Base-by-base conservation (phyloP, 2,797 vertebrate genomes). In the Betta splendens region DNA sequence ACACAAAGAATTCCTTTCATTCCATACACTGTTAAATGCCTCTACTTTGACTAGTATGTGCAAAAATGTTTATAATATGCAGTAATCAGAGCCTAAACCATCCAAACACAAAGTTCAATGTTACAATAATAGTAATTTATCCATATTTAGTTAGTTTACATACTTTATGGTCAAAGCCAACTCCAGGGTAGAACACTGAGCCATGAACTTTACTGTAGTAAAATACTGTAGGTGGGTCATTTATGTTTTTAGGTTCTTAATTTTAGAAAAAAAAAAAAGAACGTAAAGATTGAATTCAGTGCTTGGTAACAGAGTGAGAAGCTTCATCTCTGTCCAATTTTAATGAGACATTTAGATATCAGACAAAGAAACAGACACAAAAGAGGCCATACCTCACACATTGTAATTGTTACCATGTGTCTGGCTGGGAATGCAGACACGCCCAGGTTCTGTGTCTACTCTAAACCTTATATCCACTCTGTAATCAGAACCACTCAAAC, bases 381-480 rank as follows among this genome's bases (percentile, higher is more conserved):
- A 62, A 32, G 69, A 75, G 61, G 62, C 64, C 42, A 28, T 70
- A 44, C 77, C 80, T 72, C 77, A 73, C 82, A 70, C 46, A 48
- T 65, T 72, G 61, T 86, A 90, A 91, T 85, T 83, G 78, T 74
- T 83, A 67, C 87, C 87, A 85, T 87, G 74, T 80, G 87, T 83
- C 56, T 47, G 64, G 64, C 54, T 49, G 40, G 4, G 75, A 77
- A 78, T 25, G 52, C 55, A 77, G 84, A 67, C 86, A 89, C 85
- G 65, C 85, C 86, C 76, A 54, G 75, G 38, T 69, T 75, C 64
- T 59, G 46, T 46, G 64, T 76, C 75, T 73, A 29, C 80, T 76
- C 56, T 32, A 32, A 72, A 62, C 67, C 64, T 33, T 52, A 31
- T 45, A 71, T 75, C 75, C 75, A 22, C 81, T 82, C 87, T 89